Evolutionary conservation across 2,888 invertebrate genomes (phyloP).

Genomic region (Leptogaster cylindrica): DNA sequence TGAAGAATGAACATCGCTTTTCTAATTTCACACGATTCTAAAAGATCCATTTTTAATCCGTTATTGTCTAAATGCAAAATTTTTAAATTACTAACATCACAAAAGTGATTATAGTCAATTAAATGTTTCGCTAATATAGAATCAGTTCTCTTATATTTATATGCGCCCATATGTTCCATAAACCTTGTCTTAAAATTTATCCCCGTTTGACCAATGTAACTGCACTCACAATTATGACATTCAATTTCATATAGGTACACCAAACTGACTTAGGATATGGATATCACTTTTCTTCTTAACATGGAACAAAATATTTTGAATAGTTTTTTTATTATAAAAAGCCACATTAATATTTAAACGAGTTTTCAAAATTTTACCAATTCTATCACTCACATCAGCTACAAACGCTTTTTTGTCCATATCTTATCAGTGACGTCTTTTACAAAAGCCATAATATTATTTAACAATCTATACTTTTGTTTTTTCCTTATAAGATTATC

Average conservation of each 20-base stretch:
- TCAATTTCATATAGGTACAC: neutral
- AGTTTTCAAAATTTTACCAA: no score
- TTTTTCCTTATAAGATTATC: no score
- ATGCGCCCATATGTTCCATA: neutral
- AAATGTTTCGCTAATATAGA: neutral
- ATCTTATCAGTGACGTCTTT: no score
- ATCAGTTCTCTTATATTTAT: neutral
- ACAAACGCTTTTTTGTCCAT: no score
- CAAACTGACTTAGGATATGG: neutral
- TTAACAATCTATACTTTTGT: no score
- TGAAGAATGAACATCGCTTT: neutral
- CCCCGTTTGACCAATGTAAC: neutral
- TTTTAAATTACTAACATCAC: neutral
- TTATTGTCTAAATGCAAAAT: neutral
- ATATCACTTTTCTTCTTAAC: neutral
- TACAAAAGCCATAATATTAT: no score
- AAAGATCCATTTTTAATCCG: neutral
- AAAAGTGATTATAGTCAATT: neutral
- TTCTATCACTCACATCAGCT: no score
- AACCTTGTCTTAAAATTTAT: neutral
- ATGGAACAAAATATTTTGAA: neutral
- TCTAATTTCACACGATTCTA: neutral
- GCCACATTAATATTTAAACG: no score
- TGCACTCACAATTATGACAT: neutral
- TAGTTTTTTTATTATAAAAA: neutral